Conservation (phyloP, 2,888 invertebrate species). For the Mythimna vitellina region DNA sequence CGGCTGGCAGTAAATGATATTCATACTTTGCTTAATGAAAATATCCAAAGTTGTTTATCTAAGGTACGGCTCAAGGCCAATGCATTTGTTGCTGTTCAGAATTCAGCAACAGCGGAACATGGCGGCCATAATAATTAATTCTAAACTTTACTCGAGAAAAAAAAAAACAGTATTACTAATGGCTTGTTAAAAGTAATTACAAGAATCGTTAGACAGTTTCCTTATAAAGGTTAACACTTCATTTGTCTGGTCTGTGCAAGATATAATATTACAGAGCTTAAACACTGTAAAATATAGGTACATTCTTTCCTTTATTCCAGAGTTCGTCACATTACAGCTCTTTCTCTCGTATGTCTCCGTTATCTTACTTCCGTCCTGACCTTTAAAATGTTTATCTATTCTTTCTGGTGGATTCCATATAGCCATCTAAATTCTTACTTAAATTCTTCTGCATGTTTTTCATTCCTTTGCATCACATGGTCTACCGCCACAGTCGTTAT, state of each 20-base stretch:
- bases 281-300: neutral
- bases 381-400: neutral
- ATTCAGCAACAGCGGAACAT: slow-evolving; percentile 10
- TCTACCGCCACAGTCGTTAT: neutral
- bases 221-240: neutral
- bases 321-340: neutral
- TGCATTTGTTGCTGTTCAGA: slow-evolving; percentile 1
- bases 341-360: neutral
- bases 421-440: neutral
- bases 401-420: too few species aligned
- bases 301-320: neutral
- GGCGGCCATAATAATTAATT: slow-evolving; percentile 24
- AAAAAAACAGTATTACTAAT: slow-evolving; percentile 15
- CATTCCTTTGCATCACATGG: neutral
- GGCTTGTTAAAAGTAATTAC: slow-evolving; percentile 4
- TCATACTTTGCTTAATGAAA: slow-evolving; percentile 7
- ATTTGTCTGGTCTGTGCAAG: neutral
- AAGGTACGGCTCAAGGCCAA: slow-evolving; percentile 10
- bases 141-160: slow-evolving; percentile 6
- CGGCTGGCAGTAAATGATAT: neutral
- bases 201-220: slow-evolving; percentile 4
- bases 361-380: neutral
- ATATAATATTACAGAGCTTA: neutral
- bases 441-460: too few species aligned
- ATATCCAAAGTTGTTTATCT: slow-evolving; percentile 25